A percentile compares a stretch with the other conserved stretches of the same genome.
These are phyloP conservation scores for Illadopsis cleaveri DNA, from an alignment of 2,113 vertebrate genomes.

Conservation along the genomic window DNA sequence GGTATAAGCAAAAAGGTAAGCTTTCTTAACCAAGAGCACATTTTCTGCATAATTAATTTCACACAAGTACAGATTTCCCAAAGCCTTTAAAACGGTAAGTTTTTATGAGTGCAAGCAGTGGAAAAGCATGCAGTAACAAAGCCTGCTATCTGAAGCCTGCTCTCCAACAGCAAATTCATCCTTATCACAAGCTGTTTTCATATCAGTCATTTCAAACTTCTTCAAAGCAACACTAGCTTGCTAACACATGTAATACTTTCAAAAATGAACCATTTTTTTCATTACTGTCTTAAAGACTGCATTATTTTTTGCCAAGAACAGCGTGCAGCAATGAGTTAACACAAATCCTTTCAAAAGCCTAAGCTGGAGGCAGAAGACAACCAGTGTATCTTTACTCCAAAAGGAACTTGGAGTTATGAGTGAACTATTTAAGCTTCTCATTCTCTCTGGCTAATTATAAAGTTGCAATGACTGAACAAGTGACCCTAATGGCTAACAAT, in stretches of 20 bases:
- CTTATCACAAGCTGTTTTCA: neutral
- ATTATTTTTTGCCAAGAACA: neutral
- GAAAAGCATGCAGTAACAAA: neutral
- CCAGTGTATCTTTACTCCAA: neutral
- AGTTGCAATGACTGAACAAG: neutral
- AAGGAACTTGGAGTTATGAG: neutral
- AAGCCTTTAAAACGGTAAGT: neutral
- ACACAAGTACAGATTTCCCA: neutral
- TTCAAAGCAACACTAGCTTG: neutral
- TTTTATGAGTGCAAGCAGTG: neutral
- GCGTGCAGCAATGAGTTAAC: neutral
- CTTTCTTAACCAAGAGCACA: neutral
- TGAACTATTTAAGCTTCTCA: neutral
- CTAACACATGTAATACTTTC: neutral
- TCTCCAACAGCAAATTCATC: neutral
- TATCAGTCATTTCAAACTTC: neutral
- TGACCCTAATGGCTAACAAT: neutral
- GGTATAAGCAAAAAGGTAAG: neutral
- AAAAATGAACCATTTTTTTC: accelerated
- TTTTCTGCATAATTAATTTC: neutral
- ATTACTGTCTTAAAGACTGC: neutral
- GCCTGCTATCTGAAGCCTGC: neutral
- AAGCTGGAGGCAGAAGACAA: neutral
- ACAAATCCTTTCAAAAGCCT: neutral
- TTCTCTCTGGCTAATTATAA: neutral